Base-by-base conservation (phyloP, 1,140 invertebrate species). In the Bombyx mandarina region DNA sequence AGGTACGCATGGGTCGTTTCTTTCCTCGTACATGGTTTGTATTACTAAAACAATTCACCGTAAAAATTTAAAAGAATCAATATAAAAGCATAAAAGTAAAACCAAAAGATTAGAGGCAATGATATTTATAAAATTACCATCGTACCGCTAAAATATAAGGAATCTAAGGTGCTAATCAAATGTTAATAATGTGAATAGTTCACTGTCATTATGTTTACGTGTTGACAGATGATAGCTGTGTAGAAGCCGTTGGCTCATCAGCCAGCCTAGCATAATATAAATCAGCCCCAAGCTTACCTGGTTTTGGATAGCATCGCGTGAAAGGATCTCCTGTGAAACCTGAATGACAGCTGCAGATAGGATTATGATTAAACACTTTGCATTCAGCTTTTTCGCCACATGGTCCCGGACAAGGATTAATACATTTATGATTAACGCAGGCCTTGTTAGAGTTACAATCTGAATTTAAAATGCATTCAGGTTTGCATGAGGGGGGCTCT, bases 351-450 rank as follows among this genome's bases (percentile, higher is more conserved):
- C 88, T 89, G 65, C 90, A 91, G 52, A 90, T 84, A 42, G 93
- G 90, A 67, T 90, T 90, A 69, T 94, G 93, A 71, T 91, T 90
- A 53, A 89, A 83, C 8, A 92, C 91, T 65, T 88, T 84, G 78
- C 93, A 93, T 67, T 91, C 88, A 4, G 91, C 91, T 69, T 92
- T 92, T 46, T 80, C 73, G 12, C 92, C 92, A 72, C 93, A 93
- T 22, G 91, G 89, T 6, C 90, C 90, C 7, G 89, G 84, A 69
- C 93, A 94, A 44, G 93, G 93, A 80, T 93, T 91, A 54, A 87
- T 73, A 73, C 93, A 94, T 74, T 90, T 91, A 69, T 91, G 89
- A 69, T 93, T 92, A 35, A 91, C 75, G 69, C 92, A 93, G 22
- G 91, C 89, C 72, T 89, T 89, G 52, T 88, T 86, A 44, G 87